A percentile compares a stretch with the other conserved stretches of the same genome.
phyloP scores from a whole-genome alignment of 2,113 vertebrate species.

The Saccopteryx leptura region DNA sequence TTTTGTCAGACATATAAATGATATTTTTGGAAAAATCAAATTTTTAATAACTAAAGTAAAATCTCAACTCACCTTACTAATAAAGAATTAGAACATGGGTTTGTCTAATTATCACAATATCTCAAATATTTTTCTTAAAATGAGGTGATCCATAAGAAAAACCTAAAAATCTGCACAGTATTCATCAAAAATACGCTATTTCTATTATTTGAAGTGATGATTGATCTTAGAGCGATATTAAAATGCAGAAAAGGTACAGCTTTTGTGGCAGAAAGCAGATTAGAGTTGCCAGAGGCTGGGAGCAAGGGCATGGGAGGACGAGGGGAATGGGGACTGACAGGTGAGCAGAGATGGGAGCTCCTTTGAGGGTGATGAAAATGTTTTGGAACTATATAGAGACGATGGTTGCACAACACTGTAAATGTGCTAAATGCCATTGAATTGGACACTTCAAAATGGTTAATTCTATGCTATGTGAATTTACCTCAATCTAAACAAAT shows the following conservation, averaged over 20 bases:
- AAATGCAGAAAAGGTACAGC: neutral
- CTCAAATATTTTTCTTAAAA: slow-evolving; percentile 8
- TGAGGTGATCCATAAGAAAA: neutral
- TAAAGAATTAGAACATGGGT: slow-evolving; percentile 13
- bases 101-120: neutral
- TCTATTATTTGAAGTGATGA: neutral
- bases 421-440: neutral
- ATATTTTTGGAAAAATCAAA: slow-evolving; percentile 8
- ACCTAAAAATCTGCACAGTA: neutral
- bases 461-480: neutral
- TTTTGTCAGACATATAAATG: neutral
- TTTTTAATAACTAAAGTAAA: neutral
- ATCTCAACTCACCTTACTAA: neutral
- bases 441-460: neutral
- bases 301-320: neutral
- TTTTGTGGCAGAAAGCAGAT: neutral
- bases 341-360: neutral
- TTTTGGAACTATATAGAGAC: neutral
- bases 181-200: neutral
- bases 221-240: neutral
- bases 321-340: neutral
- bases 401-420: neutral
- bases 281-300: neutral
- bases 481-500: neutral
- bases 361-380: neutral